Evolutionary conservation across 2,113 vertebrate genomes (phyloP).

Genomic region (Propithecus coquereli): DNA sequence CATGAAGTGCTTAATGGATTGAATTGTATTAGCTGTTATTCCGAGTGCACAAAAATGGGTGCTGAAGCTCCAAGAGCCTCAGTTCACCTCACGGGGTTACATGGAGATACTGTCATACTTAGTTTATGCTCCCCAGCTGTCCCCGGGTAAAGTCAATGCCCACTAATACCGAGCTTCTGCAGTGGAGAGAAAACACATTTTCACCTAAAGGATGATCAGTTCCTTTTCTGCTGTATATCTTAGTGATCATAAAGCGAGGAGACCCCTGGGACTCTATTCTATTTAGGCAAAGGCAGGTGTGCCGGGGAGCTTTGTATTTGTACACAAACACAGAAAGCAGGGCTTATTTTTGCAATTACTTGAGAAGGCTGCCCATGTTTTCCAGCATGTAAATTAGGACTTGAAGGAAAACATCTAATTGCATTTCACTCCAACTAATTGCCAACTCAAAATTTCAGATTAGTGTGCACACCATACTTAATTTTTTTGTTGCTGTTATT

Average conservation of each 20-base stretch:
- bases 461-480: constrained; percentile 70
- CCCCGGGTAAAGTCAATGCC: constrained; percentile 42
- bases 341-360: constrained; percentile 76
- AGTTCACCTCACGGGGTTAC: constrained; percentile 57
- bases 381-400: constrained; percentile 77
- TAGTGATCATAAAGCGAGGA: constrained; percentile 64
- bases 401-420: constrained; percentile 78
- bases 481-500: constrained; percentile 62
- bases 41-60: constrained; percentile 47
- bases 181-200: constrained; percentile 51
- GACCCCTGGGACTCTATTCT: constrained; percentile 66
- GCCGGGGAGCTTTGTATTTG: constrained; percentile 64
- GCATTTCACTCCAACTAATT: constrained; percentile 77
- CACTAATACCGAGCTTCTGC: constrained; percentile 50
- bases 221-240: constrained; percentile 54
- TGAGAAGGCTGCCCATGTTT: constrained; percentile 67
- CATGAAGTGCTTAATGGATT: constrained; percentile 52
- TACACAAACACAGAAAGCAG: constrained; percentile 64
- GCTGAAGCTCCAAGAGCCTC: constrained; percentile 43
- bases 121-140: constrained; percentile 43
- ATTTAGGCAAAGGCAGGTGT: constrained; percentile 74
- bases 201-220: constrained; percentile 58
- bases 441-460: constrained; percentile 76
- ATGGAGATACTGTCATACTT: constrained; percentile 49
- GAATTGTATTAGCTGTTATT: constrained; percentile 51